Conservation (phyloP, 2,113 vertebrate species). For the Psephotus haematonotus region DNA sequence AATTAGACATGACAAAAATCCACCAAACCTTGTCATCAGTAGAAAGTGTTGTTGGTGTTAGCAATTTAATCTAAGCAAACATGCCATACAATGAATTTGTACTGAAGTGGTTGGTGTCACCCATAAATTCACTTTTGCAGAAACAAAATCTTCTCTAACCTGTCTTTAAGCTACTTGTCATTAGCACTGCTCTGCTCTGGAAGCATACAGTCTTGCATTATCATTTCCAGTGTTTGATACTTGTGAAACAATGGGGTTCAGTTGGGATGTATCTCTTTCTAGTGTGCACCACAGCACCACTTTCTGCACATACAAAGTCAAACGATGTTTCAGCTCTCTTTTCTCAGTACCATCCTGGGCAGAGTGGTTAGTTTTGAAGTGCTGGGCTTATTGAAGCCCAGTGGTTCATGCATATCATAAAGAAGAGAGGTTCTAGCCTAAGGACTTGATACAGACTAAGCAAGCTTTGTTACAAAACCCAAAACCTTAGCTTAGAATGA, state of each 20-base stretch:
- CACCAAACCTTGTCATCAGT: not conserved
- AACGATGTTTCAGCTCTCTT: not conserved
- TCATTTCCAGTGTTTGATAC: not conserved
- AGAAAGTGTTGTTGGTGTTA: not conserved
- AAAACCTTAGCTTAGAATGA: constrained; percentile 11
- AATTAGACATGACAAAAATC: not conserved
- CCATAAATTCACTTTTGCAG: not conserved
- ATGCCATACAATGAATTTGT: not conserved
- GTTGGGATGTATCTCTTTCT: not conserved
- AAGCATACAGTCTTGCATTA: not conserved
- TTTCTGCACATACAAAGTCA: not conserved
- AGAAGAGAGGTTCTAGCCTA: not conserved
- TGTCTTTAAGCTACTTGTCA: not conserved
- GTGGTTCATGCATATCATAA: not conserved
- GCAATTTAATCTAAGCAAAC: not conserved
- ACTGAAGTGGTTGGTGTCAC: not conserved
- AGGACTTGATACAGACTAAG: not conserved
- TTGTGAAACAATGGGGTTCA: not conserved
- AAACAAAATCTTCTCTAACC: not conserved
- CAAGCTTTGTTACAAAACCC: not conserved
- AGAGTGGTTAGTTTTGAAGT: not conserved
- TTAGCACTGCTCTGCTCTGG: not conserved
- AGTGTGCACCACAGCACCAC: not conserved
- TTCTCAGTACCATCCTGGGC: not conserved
- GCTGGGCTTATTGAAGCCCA: fast-evolving